Conservation (phyloP, 2,113 vertebrate genomes). For the Galemys pyrenaicus region DNA sequence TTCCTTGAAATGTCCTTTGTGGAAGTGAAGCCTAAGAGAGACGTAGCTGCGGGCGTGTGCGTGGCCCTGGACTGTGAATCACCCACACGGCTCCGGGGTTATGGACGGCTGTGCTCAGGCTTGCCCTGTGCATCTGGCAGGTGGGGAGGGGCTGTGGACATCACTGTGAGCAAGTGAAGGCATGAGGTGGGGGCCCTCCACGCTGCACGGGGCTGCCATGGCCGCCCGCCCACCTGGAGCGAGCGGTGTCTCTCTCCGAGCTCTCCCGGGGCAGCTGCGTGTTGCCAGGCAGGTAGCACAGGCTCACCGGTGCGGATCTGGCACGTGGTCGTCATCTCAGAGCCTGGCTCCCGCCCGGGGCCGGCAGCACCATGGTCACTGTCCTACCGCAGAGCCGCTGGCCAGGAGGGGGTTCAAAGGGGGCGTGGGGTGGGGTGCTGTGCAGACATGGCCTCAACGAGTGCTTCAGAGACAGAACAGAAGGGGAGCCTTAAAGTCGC, state of each 20-base stretch:
- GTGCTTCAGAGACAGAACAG: background rate
- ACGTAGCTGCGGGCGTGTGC: background rate
- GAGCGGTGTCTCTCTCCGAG: background rate
- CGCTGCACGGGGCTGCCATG: background rate
- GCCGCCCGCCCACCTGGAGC: background rate
- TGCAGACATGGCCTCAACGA: background rate
- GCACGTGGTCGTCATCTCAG: background rate
- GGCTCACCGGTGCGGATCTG: background rate
- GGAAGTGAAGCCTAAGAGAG: background rate
- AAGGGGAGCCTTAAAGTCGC: accelerated
- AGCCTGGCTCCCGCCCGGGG: background rate
- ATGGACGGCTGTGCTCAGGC: background rate
- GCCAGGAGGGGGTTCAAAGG: background rate
- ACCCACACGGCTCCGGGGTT: background rate
- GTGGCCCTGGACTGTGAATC: background rate
- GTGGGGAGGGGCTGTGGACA: background rate
- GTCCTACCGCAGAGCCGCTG: background rate
- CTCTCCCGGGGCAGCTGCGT: background rate
- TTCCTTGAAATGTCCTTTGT: background rate
- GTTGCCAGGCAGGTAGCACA: background rate
- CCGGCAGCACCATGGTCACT: background rate
- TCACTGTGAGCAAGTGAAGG: background rate
- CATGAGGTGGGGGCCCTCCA: background rate
- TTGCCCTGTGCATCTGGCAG: background rate
- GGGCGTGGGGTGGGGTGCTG: background rate